These are phyloP conservation scores for Andrena praecox DNA, from an alignment of 2,888 invertebrate species.

Conservation along the genomic window DNA sequence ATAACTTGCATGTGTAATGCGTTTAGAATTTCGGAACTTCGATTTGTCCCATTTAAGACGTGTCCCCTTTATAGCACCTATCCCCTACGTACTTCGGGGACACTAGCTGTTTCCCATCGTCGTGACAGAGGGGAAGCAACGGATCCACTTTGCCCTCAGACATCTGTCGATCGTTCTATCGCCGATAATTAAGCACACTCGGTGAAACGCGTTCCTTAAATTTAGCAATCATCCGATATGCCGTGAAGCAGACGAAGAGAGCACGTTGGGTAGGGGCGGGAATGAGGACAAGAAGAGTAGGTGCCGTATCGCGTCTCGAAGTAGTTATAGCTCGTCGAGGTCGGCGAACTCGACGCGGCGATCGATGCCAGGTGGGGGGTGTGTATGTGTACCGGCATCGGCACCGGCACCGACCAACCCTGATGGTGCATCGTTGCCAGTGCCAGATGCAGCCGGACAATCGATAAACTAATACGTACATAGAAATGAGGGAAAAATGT, in stretches of 20 bases:
- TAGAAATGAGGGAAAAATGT: neutral
- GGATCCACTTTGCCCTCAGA: neutral
- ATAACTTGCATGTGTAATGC: no score
- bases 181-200: constrained; percentile 15
- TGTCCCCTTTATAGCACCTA: no score
- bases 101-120: no score
- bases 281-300: constrained; percentile 18
- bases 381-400: constrained; percentile 63
- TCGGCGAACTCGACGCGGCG: constrained; percentile 54
- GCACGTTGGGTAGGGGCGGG: constrained; percentile 3
- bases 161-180: neutral
- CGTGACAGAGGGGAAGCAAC: no score
- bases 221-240: constrained; percentile 34
- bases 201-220: constrained; percentile 30
- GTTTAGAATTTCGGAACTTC: no score
- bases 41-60: no score
- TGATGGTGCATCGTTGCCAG: constrained; percentile 28
- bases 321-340: constrained; percentile 42
- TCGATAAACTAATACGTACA: constrained; percentile 40
- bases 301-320: constrained; percentile 38
- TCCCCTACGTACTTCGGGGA: no score
- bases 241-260: neutral
- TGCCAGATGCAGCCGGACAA: constrained; percentile 46
- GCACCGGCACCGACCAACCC: constrained; percentile 6
- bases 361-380: constrained; percentile 66